Evolutionary conservation across 1,140 invertebrate species (phyloP).

Genomic region (Rhagoletis pomonella): DNA sequence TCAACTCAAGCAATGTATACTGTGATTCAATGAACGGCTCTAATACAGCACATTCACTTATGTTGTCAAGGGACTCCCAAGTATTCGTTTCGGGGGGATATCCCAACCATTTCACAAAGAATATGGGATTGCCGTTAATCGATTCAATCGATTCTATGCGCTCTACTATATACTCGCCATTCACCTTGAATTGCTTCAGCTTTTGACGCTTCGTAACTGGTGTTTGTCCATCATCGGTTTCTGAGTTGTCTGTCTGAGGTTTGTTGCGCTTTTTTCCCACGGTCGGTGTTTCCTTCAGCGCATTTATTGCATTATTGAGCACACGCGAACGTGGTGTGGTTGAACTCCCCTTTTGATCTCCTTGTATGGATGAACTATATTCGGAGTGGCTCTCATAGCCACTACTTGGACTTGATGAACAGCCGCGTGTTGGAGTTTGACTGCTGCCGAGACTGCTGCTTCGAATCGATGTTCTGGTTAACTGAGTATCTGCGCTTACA

Average conservation of each 20-base stretch:
- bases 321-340: constrained; percentile 16
- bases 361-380: neutral
- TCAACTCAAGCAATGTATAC: constrained; percentile 70
- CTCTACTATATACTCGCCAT: constrained; percentile 82
- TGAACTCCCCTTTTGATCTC: neutral
- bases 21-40: constrained; percentile 76
- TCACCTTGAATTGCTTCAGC: constrained; percentile 61
- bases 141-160: constrained; percentile 80
- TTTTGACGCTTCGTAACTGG: constrained; percentile 19
- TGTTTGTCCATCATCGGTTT: neutral
- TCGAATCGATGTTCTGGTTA: neutral
- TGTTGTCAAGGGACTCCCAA: constrained; percentile 88
- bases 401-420: constrained; percentile 55
- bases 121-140: constrained; percentile 76
- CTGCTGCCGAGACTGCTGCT: neutral
- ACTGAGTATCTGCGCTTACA: neutral
- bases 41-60: constrained; percentile 81
- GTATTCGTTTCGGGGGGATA: constrained; percentile 84
- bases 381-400: constrained; percentile 57
- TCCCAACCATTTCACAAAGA: constrained; percentile 91
- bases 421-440: constrained; percentile 11
- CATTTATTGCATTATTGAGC: neutral
- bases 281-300: neutral
- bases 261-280: neutral
- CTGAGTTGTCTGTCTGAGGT: neutral